Conservation (phyloP, 2,113 vertebrate genomes). For the Arvicanthis niloticus region DNA sequence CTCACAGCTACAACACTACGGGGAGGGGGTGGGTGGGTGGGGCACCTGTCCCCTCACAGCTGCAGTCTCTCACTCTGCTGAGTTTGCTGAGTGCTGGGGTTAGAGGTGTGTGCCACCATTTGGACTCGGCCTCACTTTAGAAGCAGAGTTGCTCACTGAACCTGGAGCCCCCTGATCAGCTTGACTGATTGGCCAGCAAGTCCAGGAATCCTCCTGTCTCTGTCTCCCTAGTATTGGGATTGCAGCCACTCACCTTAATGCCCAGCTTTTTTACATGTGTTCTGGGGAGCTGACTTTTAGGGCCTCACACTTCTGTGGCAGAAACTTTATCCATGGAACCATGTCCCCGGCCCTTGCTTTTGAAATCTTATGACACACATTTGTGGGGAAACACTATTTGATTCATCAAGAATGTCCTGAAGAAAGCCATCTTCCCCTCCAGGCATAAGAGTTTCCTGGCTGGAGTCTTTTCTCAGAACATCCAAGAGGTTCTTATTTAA, state of each 20-base stretch:
- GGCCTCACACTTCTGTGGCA: background rate
- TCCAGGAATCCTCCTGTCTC: background rate
- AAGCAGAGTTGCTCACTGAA: background rate
- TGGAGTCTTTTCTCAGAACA: background rate
- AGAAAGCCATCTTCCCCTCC: background rate
- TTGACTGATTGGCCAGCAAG: background rate
- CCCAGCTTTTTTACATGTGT: background rate
- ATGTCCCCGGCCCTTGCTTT: background rate
- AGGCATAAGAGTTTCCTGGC: background rate
- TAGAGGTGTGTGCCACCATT: background rate
- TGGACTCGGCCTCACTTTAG: background rate
- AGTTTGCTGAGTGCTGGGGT: background rate
- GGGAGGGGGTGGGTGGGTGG: no score
- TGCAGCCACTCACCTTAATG: background rate
- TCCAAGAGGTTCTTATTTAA: conserved; percentile 7
- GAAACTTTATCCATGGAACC: background rate
- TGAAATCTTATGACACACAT: background rate
- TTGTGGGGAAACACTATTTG: background rate
- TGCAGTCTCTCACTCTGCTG: background rate
- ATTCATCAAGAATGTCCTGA: conserved; percentile 6
- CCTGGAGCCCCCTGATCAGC: background rate
- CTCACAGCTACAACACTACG: background rate
- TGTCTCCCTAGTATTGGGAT: no score
- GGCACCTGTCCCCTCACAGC: background rate
- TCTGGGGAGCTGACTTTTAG: background rate